Conservation (phyloP, 2,113 vertebrate species). For the Gobius niger region DNA sequence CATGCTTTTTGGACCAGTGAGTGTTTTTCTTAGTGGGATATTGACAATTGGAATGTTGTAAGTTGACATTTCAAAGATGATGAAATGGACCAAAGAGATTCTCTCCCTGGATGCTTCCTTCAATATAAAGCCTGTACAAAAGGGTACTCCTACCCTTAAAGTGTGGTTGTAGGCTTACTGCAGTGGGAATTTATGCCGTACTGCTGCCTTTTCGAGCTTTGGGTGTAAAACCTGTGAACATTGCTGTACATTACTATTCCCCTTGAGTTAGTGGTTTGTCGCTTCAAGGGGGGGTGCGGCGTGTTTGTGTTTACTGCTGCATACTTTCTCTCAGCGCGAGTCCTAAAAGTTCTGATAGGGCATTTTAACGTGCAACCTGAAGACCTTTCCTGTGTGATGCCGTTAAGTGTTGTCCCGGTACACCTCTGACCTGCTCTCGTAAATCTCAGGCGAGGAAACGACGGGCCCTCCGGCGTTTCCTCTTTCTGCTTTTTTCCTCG, state of each 20-base stretch:
- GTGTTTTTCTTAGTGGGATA: too few species aligned
- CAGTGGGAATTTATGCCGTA: neutral
- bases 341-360: slow-evolving; percentile 5
- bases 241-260: neutral
- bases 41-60: too few species aligned
- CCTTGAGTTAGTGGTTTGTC: neutral
- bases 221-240: neutral
- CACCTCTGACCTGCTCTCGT: slow-evolving; percentile 31
- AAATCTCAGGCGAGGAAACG: slow-evolving; percentile 50
- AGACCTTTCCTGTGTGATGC: slow-evolving; percentile 43
- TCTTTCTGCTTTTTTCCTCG: slow-evolving; percentile 1
- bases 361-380: slow-evolving; percentile 6
- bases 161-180: neutral
- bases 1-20: too few species aligned
- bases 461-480: slow-evolving; percentile 41
- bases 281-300: neutral
- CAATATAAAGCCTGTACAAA: too few species aligned
- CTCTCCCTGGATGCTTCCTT: too few species aligned
- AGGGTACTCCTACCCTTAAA: too few species aligned
- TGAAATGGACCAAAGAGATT: too few species aligned
- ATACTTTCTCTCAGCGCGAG: slow-evolving; percentile 10
- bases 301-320: neutral
- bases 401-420: slow-evolving; percentile 29
- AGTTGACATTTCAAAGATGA: too few species aligned
- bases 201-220: neutral